Evolutionary conservation across 2,888 invertebrate genomes (phyloP).

Genomic region (Rhingia rostrata): DNA sequence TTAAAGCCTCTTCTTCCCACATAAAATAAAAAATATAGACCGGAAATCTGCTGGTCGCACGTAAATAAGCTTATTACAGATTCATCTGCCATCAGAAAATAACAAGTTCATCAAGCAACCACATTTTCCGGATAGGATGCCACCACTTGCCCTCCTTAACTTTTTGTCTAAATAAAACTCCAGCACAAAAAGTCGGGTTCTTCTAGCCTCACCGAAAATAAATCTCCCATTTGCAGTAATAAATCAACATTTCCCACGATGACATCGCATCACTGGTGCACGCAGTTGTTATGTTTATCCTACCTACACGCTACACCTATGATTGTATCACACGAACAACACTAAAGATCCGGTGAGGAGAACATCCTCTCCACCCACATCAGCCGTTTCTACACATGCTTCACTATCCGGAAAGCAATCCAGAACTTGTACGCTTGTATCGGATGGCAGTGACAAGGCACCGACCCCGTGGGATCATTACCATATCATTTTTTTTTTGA

Average conservation of each 20-base stretch:
- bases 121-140: constrained; percentile 41
- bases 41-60: constrained; percentile 39
- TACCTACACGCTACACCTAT: constrained; percentile 16
- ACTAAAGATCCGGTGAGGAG: constrained; percentile 14
- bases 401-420: background rate
- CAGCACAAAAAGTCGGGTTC: constrained; percentile 30
- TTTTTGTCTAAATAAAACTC: constrained; percentile 11
- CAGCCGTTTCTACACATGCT: constrained; percentile 5
- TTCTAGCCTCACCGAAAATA: constrained; percentile 56
- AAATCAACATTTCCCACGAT: constrained; percentile 71
- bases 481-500: constrained; percentile 62
- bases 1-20: constrained; percentile 19
- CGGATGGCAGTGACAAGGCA: constrained; percentile 43
- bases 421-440: constrained; percentile 41
- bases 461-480: constrained; percentile 66
- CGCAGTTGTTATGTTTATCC: constrained; percentile 58
- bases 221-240: constrained; percentile 71
- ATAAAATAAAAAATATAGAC: background rate
- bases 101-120: constrained; percentile 48
- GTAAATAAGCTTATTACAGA: constrained; percentile 52
- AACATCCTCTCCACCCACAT: constrained; percentile 29
- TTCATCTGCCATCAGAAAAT: constrained; percentile 40
- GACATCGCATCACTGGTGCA: constrained; percentile 17
- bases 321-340: constrained; percentile 25
- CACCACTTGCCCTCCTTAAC: constrained; percentile 51